Base-by-base conservation (phyloP, 2,888 invertebrate species). In the Cheilosia variabilis region DNA sequence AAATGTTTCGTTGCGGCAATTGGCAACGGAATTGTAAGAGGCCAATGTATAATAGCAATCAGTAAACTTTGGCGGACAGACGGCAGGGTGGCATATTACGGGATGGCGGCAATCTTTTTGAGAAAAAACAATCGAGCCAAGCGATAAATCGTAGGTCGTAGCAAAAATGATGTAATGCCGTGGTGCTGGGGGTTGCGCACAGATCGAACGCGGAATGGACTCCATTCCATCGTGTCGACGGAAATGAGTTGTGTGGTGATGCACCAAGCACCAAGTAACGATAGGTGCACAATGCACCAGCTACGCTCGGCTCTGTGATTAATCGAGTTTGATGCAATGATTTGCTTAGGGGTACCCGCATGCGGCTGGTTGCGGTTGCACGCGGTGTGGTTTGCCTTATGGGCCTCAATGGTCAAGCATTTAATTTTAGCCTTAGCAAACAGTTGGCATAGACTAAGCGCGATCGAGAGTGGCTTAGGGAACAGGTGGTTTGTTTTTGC, bases 121-220 rank as follows among this genome's bases (percentile, higher is more conserved):
- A 81, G 58, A 76, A 75, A 84, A 84, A 84, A 79, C 69, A 73
- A 76, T 80, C 80, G 75, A 81, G 50, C 57, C 52, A 52, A 81
- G 58, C 86, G 86, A 86, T 86, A 86, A 86, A 86, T 81, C 79
- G 68, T 78, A 73, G 45, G 19, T 66, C 79, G 71, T 80, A 60
- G 71, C 24, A 80, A 86, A 86, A 81, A 81, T 86, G 81, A 86
- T 81, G 81, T 72, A 86, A 86, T 86, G 81, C 71, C 58, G 41
- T 24, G 60, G 34, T 55, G 60, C 47, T 55, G 52, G 24, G 31
- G 31, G 58, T 34, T 50, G n/a, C 52, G n/a, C 53, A 76, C 24
- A 34, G 27, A 58, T 80, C 71, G 71, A 66, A 79, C 53, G 27
- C 27, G 66, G 45, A 55, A 62, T 60, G 78, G 72, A 66, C 60